Conservation (phyloP, 1,140 invertebrate species). For the Thalassaphorura encarpata region DNA sequence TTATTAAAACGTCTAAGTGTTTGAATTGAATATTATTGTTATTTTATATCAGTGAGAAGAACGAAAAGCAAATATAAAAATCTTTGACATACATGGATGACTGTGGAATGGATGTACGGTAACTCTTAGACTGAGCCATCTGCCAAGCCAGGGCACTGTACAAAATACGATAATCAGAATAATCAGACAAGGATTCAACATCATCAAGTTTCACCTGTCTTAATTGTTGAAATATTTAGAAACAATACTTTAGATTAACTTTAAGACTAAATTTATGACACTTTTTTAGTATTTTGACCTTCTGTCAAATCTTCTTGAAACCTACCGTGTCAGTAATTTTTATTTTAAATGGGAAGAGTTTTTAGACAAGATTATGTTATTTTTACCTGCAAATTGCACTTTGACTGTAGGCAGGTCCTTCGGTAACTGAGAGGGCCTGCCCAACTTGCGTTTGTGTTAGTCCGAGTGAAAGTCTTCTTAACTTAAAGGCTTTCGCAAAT, state of each 20-base stretch:
- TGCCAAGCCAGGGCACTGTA: slow-evolving; percentile 88
- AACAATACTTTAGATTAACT: background rate
- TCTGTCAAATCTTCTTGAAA: too few relatives aligned
- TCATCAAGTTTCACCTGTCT: background rate
- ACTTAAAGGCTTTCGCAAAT: slow-evolving; percentile 94
- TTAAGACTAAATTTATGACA: too few relatives aligned
- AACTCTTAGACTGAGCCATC: slow-evolving; percentile 46
- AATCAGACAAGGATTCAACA: background rate
- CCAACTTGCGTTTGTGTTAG: slow-evolving; percentile 94
- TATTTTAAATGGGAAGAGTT: too few relatives aligned
- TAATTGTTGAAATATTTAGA: background rate
- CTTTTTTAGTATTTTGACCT: too few relatives aligned
- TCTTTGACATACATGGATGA: slow-evolving; percentile 72
- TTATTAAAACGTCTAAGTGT: too few relatives aligned
- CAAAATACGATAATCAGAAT: too few relatives aligned
- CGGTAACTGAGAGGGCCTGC: slow-evolving; percentile 86
- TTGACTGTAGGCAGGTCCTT: slow-evolving; percentile 95
- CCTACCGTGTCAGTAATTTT: too few relatives aligned
- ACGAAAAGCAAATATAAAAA: slow-evolving; percentile 30
- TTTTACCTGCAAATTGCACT: slow-evolving; percentile 93
- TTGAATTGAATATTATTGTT: too few relatives aligned
- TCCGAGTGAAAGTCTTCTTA: slow-evolving; percentile 79
- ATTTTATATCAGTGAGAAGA: too few relatives aligned
- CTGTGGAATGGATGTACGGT: slow-evolving; percentile 59
- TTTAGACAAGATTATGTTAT: too few relatives aligned